Conservation (phyloP, 2,888 invertebrate genomes). For the Bedellia somnulentella region DNA sequence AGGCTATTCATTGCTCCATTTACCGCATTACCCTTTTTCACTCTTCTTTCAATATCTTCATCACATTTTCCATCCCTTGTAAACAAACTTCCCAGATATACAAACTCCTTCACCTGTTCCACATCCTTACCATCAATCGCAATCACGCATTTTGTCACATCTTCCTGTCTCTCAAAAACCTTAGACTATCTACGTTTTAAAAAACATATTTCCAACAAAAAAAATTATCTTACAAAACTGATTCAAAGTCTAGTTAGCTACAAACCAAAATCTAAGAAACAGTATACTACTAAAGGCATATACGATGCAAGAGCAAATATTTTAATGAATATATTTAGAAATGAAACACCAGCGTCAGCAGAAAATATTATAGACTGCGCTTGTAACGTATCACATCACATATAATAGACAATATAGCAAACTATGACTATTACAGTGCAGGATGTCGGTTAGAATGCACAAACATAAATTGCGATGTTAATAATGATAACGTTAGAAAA, state of each 20-base stretch:
- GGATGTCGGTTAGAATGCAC: slow-evolving; percentile 5
- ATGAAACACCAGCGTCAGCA: slow-evolving; percentile 4
- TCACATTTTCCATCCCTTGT: too few species aligned
- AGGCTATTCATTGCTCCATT: too few species aligned
- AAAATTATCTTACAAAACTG: too few species aligned
- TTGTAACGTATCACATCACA: slow-evolving; percentile 5
- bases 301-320: slow-evolving; percentile 5
- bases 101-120: too few species aligned
- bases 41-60: too few species aligned
- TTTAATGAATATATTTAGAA: slow-evolving; percentile 4
- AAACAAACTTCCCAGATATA: too few species aligned
- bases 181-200: too few species aligned
- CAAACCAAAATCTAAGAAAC: slow-evolving; percentile 5
- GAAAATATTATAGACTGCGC: slow-evolving; percentile 4
- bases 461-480: slow-evolving; percentile 5
- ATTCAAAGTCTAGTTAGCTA: slow-evolving; percentile 5
- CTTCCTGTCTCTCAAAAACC: too few species aligned
- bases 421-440: slow-evolving; percentile 5
- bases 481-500: slow-evolving; percentile 4
- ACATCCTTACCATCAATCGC: too few species aligned
- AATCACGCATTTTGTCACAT: too few species aligned
- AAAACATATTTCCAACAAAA: too few species aligned
- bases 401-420: slow-evolving; percentile 5
- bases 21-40: too few species aligned
- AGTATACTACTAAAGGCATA: slow-evolving; percentile 5